Percentiles rank a stretch among this genome's conserved stretches.
These are phyloP conservation scores for Trididemnum miniatum DNA, from an alignment of 23 tunicate genomes.

Conservation along the genomic window DNA sequence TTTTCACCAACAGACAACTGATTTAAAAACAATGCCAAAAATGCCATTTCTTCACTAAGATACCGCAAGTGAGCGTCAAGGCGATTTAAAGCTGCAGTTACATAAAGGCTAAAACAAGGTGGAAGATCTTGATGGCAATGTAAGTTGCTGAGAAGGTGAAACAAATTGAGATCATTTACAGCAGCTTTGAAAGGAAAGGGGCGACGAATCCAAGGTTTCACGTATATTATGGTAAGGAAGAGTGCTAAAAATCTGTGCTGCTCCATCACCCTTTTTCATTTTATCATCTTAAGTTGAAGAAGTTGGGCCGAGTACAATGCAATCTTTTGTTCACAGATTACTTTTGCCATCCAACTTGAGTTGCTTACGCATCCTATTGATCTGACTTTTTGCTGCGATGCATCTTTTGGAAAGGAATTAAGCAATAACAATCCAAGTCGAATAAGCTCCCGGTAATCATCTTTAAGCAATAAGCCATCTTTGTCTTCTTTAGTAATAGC, in stretches of 20 bases:
- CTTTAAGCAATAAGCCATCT: background rate
- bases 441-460: background rate
- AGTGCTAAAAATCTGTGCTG: constrained; percentile 4
- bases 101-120: background rate
- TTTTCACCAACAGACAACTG: background rate
- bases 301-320: background rate
- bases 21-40: background rate
- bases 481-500: background rate
- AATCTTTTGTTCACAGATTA: background rate
- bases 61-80: constrained; percentile 7
- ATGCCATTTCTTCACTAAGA: background rate
- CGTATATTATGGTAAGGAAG: background rate
- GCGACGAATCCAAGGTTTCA: background rate
- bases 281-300: background rate
- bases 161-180: background rate
- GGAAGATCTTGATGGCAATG: background rate
- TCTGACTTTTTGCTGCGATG: background rate
- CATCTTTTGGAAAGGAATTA: background rate
- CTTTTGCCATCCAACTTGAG: background rate
- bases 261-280: background rate
- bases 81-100: background rate
- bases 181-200: constrained; percentile 1
- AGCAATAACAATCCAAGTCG: background rate
- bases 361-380: background rate
- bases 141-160: background rate